Evolutionary conservation across 2,797 vertebrate genomes (phyloP).

Genomic region (Macropus fuliginosus): DNA sequence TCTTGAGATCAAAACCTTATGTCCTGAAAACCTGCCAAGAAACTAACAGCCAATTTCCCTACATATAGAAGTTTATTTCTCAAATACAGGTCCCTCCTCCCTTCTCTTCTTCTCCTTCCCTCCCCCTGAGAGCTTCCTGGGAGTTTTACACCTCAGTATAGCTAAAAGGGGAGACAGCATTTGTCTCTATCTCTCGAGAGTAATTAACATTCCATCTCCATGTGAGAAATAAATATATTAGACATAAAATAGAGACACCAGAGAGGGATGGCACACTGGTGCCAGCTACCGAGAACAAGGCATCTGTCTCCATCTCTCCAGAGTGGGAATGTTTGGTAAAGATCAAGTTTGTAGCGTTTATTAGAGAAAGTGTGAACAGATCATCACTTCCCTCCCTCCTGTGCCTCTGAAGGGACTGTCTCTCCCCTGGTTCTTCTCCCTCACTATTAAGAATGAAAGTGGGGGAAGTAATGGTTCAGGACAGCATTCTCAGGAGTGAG

Average conservation of each 20-base stretch:
- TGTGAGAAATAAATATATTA: background rate
- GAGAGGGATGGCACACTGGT: background rate
- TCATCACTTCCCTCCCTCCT: background rate
- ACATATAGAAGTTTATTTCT: background rate
- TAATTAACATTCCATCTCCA: background rate
- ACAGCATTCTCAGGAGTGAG: background rate
- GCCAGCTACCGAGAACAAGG: background rate
- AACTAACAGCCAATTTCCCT: background rate
- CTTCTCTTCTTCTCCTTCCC: background rate
- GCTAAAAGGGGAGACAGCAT: background rate
- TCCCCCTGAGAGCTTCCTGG: background rate
- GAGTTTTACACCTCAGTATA: constrained; percentile 4
- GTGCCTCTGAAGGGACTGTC: background rate
- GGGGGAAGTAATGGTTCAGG: background rate
- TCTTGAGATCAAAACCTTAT: background rate
- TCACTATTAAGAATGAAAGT: background rate
- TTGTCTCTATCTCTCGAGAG: background rate
- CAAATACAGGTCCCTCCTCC: constrained; percentile 1
- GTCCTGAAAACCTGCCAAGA: background rate
- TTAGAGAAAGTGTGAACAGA: background rate
- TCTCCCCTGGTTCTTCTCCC: background rate
- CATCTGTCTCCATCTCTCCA: background rate
- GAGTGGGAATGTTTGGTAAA: background rate
- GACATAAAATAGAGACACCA: background rate
- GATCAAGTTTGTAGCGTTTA: background rate